Evolutionary conservation across 2,113 vertebrate species (phyloP).

Genomic region (Prolemur simus): DNA sequence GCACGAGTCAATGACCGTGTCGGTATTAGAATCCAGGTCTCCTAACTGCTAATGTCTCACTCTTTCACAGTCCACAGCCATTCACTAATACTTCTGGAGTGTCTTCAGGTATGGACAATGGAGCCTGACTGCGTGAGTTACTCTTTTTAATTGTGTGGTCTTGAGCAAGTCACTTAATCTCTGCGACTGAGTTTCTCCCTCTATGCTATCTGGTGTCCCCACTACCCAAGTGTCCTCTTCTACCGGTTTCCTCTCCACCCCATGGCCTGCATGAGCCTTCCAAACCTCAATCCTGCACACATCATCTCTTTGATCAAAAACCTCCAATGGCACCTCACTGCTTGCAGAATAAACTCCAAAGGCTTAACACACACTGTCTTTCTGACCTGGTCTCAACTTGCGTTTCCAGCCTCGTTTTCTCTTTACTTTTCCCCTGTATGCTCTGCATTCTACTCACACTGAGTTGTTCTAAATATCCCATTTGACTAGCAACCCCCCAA

Average conservation of each 20-base stretch:
- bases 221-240: neutral
- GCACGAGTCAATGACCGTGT: too few species aligned
- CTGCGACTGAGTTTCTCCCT: neutral
- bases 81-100: neutral
- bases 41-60: neutral
- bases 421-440: neutral
- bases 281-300: neutral
- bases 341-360: constrained; percentile 12
- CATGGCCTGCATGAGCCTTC: neutral
- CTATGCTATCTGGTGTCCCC: neutral
- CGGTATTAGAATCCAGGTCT: neutral
- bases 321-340: neutral
- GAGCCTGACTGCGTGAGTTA: neutral
- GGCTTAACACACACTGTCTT: neutral
- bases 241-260: neutral
- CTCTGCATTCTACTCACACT: neutral
- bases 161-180: neutral
- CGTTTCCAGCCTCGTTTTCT: neutral
- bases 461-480: constrained; percentile 40
- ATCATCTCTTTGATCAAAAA: constrained; percentile 38
- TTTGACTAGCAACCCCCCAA: neutral
- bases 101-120: neutral
- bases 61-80: neutral
- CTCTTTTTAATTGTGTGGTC: neutral
- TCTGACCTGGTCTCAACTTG: neutral